Conservation (phyloP, 1,140 invertebrate genomes). For the Drosophila busckii region DNA sequence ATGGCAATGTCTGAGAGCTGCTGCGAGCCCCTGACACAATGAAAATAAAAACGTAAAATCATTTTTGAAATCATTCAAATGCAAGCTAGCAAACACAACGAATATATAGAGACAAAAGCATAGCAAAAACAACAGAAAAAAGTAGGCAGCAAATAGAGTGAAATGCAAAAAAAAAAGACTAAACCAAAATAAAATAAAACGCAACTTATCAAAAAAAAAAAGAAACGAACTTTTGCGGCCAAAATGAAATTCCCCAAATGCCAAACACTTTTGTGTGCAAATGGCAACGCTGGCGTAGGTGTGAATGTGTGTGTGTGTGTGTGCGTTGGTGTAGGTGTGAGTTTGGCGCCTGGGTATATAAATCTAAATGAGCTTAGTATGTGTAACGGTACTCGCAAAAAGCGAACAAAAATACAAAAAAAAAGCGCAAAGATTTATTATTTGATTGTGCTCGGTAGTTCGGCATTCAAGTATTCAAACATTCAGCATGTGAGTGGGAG, state of each 20-base stretch:
- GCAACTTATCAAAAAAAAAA: slow-evolving; percentile 44
- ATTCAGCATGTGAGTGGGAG: slow-evolving; percentile 16
- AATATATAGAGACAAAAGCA: slow-evolving; percentile 1
- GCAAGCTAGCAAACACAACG: slow-evolving; percentile 6
- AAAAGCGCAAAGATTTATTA: slow-evolving; percentile 55
- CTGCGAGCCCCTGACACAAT: too few species aligned
- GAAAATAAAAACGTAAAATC: slow-evolving; percentile 25
- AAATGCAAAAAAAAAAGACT: slow-evolving; percentile 30
- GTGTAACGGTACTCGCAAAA: slow-evolving; percentile 32
- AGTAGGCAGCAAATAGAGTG: slow-evolving; percentile 35
- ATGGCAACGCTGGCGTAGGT: background rate
- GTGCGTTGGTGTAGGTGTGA: background rate
- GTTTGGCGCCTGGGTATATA: slow-evolving; percentile 41
- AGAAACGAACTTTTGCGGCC: slow-evolving; percentile 22
- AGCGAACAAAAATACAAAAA: slow-evolving; percentile 8
- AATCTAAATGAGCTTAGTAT: slow-evolving; percentile 72
- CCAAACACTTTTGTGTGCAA: slow-evolving; percentile 35
- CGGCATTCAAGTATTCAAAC: too few species aligned
- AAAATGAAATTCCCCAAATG: slow-evolving; percentile 53
- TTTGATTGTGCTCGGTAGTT: slow-evolving; percentile 68
- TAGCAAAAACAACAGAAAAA: slow-evolving; percentile 39
- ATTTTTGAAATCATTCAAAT: slow-evolving; percentile 46
- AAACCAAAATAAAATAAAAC: slow-evolving; percentile 24
- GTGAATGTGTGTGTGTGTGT: background rate
- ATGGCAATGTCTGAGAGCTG: slow-evolving; percentile 16